Base-by-base conservation (phyloP, 2,113 vertebrate genomes). In the Syngnathus typhle region DNA sequence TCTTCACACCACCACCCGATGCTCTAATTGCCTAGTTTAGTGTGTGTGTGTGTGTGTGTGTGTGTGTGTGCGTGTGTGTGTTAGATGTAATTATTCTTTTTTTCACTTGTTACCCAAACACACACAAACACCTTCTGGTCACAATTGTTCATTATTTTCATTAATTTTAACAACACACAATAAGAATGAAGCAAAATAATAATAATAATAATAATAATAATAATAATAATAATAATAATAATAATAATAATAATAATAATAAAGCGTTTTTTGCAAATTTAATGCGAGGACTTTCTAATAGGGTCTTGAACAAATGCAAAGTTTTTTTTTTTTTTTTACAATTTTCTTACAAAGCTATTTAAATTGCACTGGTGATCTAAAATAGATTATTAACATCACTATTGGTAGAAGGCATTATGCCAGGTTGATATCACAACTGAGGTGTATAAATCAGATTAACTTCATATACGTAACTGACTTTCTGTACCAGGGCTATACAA, bases 31-130 rank as follows among this genome's bases (percentile, higher is more conserved):
- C 58, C 64, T 68, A 11, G 64, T 65, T 62, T 5, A 64, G 38
- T 60, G 27, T 69, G 65, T 55, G 37, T 65, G 16, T 65, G 69
- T 68, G 63, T 55, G 23, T 61, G 46, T 73, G 61, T 71, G 12
- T 43, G 39, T 41, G 38, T 62, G 36, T 69, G 65, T 55, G 36
- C 59, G 13, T 67, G 55, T 60, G 5, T 60, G 27, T 63, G 39
- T 60, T 39, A 37, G 13, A 15, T 66, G 66, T 76, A 82, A 85
- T 86, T 87, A 75, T 83, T n/a, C n/a, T n/a, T n/a, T n/a, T n/a
- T 58, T 64, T 68, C 68, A 44, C 44, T 8, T 15, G 18, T 7
- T 15, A 23, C 69, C 43, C 52, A 66, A 18, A 43, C 61, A 54
- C 51, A 59, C 41, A 51, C 16, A n/a, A 54, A 23, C 8, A 23